Percentiles rank a stretch among this genome's conserved stretches.
These are phyloP conservation scores for Podabrus alpinus DNA, from an alignment of 2,888 invertebrate genomes.

Conservation along the genomic window DNA sequence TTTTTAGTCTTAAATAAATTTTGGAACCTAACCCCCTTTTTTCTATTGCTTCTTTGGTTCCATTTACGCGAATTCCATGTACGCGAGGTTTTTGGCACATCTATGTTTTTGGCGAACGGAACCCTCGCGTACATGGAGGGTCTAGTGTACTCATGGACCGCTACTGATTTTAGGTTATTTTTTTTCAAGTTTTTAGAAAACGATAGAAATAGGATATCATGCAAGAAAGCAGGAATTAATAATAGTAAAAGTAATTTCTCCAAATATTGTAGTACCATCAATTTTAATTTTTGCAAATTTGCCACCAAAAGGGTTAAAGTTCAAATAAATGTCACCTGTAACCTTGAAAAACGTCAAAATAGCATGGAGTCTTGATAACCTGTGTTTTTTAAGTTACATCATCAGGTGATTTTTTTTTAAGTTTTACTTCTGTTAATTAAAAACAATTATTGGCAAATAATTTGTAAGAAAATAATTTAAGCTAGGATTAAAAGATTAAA, in stretches of 20 bases:
- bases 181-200: background rate
- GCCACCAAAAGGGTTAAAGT: too few relatives aligned
- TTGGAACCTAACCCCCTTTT: too few relatives aligned
- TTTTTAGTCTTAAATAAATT: too few relatives aligned
- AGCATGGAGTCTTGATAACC: background rate
- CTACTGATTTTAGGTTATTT: background rate
- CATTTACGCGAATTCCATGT: too few relatives aligned
- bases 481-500: background rate
- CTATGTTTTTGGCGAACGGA: too few relatives aligned
- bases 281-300: too few relatives aligned
- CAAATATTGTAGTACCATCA: background rate
- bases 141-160: too few relatives aligned
- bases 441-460: background rate
- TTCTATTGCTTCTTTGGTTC: too few relatives aligned
- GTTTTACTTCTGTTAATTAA: background rate
- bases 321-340: background rate
- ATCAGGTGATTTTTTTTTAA: background rate
- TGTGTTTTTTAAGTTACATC: background rate
- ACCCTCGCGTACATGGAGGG: too few relatives aligned
- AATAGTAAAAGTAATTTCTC: background rate
- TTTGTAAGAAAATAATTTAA: background rate
- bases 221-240: too few relatives aligned
- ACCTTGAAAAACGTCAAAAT: background rate
- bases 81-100: too few relatives aligned
- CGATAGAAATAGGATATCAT: too few relatives aligned